Evolutionary conservation across 2,888 invertebrate species (phyloP).

Genomic region (Chloroclystis v-ata): DNA sequence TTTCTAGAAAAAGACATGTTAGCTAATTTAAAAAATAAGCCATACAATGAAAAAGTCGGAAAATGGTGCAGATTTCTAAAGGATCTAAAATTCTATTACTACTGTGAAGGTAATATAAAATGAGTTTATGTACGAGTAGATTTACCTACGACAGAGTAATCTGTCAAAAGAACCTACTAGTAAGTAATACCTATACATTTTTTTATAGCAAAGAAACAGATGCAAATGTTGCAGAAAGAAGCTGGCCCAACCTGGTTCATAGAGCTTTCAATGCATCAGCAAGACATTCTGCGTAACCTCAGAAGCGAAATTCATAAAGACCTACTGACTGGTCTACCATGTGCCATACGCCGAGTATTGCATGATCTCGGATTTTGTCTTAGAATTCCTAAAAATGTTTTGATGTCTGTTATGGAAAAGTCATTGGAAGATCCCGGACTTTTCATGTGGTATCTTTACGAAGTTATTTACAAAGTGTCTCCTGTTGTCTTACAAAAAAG

Average conservation of each 20-base stretch:
- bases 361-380: conserved; percentile 55
- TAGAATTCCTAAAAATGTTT: conserved; percentile 40
- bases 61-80: conserved; percentile 56
- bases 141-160: too few relatives aligned
- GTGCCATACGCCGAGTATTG: conserved; percentile 47
- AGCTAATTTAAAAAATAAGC: conserved; percentile 50
- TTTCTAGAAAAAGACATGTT: conserved; percentile 63
- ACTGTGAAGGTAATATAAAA: conserved; percentile 59
- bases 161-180: too few relatives aligned
- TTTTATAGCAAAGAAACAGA: conserved; percentile 47
- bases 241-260: conserved; percentile 61
- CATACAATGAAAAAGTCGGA: conserved; percentile 65
- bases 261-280: conserved; percentile 56
- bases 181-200: too few relatives aligned
- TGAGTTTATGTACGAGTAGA: too few relatives aligned
- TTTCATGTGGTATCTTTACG: conserved; percentile 68
- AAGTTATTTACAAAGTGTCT: conserved; percentile 48
- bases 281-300: conserved; percentile 43
- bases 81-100: conserved; percentile 48
- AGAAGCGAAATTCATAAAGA: conserved; percentile 60
- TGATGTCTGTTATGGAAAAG: conserved; percentile 54
- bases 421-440: conserved; percentile 57
- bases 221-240: conserved; percentile 43
- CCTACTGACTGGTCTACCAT: conserved; percentile 57
- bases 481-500: conserved; percentile 50